Base-by-base conservation (phyloP, 2,113 vertebrate genomes). In the Reinhardtius hippoglossoides region DNA sequence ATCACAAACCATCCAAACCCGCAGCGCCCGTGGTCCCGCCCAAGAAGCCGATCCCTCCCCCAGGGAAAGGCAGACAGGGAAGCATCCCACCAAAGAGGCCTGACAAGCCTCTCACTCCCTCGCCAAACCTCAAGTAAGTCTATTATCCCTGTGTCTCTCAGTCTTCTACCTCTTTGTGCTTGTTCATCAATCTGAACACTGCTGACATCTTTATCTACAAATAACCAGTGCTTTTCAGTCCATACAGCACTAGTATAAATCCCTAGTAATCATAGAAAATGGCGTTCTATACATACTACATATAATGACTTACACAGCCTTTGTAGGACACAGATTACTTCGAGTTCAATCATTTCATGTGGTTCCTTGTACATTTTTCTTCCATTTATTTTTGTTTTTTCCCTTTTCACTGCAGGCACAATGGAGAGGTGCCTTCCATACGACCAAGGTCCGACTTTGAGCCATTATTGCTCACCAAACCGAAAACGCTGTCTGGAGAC, bases 21-120 rank as follows among this genome's bases (percentile, higher is more conserved):
- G 93, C 93, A 9, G 96, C 96, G 64, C 98, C 98, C 12, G 88
- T 96, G 76, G 96, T 97, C 65, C 97, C 98, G 10, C 97, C 96
- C 72, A 99, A 99, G 94, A 99, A 99, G 65, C 97, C 97, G 0
- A 75, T 93, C 75, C 96, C 94, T 42, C 95, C 93, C 79, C 96
- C 96, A 26, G 94, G 92, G 74, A 98, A 97, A 93, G 85, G 84
- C 80, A 87, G 93, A 83, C 89, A 94, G 20, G 94, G 74, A 24
- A 70, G 78, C 4, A 35, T 95, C 55, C 96, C 94, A 40, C 95
- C 95, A 20, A 98, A 96, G 88, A 94, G 95, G 80, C 96, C 96
- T 0, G 97, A 98, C 59, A 98, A 99, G 85, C 96, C 96, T 74
- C 89, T 94, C 5, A 74, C 94, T 68, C 93, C 96, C 13, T 94